Conservation (phyloP, 2,113 vertebrate genomes). For the Carassius gibelio region DNA sequence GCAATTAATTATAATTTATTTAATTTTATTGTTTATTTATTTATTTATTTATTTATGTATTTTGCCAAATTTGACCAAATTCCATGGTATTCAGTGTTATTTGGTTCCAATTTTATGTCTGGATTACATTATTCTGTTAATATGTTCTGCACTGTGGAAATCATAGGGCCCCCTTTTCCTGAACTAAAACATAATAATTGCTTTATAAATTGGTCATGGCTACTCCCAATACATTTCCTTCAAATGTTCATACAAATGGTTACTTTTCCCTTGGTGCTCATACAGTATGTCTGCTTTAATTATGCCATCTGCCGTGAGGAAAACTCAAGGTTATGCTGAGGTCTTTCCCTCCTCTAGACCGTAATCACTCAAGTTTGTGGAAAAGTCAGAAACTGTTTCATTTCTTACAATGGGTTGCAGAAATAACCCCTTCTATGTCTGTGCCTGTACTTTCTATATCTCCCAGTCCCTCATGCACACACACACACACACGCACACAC, state of each 20-base stretch:
- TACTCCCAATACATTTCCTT: conserved; percentile 66
- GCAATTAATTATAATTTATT: no score
- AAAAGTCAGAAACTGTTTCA: conserved; percentile 13
- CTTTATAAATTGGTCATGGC: conserved; percentile 59
- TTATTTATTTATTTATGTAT: no score
- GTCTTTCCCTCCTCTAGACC: conserved; percentile 50
- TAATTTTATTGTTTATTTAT: no score
- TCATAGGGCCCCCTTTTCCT: not conserved
- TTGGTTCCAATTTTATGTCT: not conserved
- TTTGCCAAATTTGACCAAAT: not conserved
- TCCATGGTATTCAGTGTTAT: not conserved
- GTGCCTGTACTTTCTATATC: conserved; percentile 22
- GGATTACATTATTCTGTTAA: not conserved
- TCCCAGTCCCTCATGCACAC: not conserved
- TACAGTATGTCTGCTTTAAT: conserved; percentile 67
- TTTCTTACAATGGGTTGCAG: not conserved
- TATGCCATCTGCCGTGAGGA: conserved; percentile 69
- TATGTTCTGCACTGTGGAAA: not conserved
- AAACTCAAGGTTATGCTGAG: conserved; percentile 72
- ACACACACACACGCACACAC: no score
- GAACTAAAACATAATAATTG: conserved; percentile 61
- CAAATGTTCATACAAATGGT: conserved; percentile 67
- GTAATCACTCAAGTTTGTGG: conserved; percentile 38
- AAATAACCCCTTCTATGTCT: conserved; percentile 26
- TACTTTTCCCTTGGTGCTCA: conserved; percentile 59